Evolutionary conservation across 2,888 invertebrate species (phyloP).

Genomic region (Napeogenes sylphis): DNA sequence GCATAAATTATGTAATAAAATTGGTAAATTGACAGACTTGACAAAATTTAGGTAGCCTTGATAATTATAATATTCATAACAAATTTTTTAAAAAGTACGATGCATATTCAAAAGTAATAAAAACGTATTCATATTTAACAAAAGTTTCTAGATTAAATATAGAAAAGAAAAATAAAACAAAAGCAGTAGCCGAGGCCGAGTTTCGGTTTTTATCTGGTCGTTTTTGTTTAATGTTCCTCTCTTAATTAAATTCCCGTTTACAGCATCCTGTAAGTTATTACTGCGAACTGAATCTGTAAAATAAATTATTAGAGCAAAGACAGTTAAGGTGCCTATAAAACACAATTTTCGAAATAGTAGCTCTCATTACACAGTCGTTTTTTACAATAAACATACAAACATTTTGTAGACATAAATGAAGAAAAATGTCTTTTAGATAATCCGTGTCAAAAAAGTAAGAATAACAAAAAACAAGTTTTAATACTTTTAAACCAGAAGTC

Average conservation of each 20-base stretch:
- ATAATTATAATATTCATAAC: too few species aligned
- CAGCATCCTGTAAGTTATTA: constrained; percentile 5
- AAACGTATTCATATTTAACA: neutral
- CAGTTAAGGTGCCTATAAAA: neutral
- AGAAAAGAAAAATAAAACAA: neutral
- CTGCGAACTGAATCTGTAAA: neutral
- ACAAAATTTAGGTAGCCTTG: too few species aligned
- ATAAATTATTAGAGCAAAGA: neutral
- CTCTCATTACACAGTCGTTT: too few species aligned
- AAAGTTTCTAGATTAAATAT: constrained; percentile 1
- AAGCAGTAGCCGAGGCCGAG: neutral
- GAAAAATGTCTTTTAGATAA: too few species aligned
- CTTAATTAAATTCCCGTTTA: constrained; percentile 7
- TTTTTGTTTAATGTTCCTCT: constrained; percentile 3
- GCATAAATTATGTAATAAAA: too few species aligned
- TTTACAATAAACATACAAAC: too few species aligned
- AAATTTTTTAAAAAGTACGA: neutral
- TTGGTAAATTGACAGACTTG: too few species aligned
- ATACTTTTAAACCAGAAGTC: too few species aligned
- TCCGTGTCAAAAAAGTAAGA: too few species aligned
- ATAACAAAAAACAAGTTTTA: too few species aligned
- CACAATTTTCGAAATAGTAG: neutral
- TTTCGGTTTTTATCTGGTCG: constrained; percentile 5
- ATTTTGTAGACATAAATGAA: too few species aligned
- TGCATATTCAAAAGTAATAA: neutral